phyloP scores from a whole-genome alignment of 2,797 vertebrate species.

The Paguma larvata region DNA sequence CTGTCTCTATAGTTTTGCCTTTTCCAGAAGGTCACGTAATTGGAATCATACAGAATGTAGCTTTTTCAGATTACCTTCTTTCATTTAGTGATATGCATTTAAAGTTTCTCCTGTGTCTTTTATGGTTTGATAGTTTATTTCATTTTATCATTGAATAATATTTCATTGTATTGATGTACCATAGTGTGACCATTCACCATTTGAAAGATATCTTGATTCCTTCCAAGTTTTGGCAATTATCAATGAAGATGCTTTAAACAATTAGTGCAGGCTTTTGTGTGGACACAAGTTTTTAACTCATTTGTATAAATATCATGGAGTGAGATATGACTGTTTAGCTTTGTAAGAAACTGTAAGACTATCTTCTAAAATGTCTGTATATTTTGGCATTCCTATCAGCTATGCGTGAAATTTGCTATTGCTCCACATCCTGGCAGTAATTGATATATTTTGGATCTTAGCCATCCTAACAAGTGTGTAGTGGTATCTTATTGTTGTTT shows the following conservation, averaged over 20 bases:
- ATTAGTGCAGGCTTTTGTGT: background rate
- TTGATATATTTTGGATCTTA: background rate
- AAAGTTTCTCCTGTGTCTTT: background rate
- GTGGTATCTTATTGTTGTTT: background rate
- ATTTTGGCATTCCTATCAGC: background rate
- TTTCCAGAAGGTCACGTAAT: background rate
- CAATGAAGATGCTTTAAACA: slow-evolving; percentile 17
- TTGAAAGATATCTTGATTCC: background rate
- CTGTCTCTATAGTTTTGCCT: background rate
- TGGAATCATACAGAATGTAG: background rate
- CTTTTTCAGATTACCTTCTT: background rate
- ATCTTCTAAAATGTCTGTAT: background rate
- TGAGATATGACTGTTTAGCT: background rate
- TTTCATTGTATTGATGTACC: background rate
- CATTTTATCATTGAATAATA: background rate
- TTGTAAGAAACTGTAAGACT: background rate
- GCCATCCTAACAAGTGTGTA: background rate
- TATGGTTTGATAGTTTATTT: background rate
- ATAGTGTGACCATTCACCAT: background rate
- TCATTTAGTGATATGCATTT: background rate
- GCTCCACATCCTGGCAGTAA: background rate
- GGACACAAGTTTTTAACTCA: background rate
- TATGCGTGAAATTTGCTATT: background rate
- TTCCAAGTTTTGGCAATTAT: slow-evolving; percentile 2
- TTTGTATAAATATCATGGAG: background rate